Evolutionary conservation across 2,888 invertebrate species (phyloP).

Genomic region (Nysson spinosus): DNA sequence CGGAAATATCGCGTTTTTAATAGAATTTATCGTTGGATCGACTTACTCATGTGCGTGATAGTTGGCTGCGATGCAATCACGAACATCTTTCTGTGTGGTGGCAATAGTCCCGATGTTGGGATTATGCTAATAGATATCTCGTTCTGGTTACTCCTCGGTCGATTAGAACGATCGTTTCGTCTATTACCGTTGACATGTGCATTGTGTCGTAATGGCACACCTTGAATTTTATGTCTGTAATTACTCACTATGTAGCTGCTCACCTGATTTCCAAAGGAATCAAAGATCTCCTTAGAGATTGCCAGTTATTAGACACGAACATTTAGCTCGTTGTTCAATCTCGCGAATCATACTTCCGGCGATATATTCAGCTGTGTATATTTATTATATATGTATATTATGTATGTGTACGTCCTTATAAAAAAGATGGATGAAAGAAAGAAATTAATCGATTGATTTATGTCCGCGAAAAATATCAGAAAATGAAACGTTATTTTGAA

Average conservation of each 20-base stretch:
- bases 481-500: no score
- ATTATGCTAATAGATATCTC: constrained; percentile 73
- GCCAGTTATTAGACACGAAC: background rate
- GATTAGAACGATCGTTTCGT: constrained; percentile 44
- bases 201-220: constrained; percentile 52
- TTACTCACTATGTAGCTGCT: constrained; percentile 67
- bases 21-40: no score
- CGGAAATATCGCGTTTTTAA: background rate
- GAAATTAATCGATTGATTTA: no score
- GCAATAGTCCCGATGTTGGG: constrained; percentile 66
- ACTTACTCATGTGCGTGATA: constrained; percentile 70
- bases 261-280: constrained; percentile 52
- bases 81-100: constrained; percentile 70
- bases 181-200: constrained; percentile 37
- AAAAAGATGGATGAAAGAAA: no score
- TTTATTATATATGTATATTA: no score
- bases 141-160: constrained; percentile 52
- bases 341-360: no score
- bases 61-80: constrained; percentile 68
- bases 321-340: background rate
- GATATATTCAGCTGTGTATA: no score
- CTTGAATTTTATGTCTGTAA: constrained; percentile 65
- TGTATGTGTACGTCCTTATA: no score
- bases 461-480: no score
- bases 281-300: constrained; percentile 19